Conservation (phyloP, 2,888 invertebrate species). For the Drosophila kuntzei region DNA sequence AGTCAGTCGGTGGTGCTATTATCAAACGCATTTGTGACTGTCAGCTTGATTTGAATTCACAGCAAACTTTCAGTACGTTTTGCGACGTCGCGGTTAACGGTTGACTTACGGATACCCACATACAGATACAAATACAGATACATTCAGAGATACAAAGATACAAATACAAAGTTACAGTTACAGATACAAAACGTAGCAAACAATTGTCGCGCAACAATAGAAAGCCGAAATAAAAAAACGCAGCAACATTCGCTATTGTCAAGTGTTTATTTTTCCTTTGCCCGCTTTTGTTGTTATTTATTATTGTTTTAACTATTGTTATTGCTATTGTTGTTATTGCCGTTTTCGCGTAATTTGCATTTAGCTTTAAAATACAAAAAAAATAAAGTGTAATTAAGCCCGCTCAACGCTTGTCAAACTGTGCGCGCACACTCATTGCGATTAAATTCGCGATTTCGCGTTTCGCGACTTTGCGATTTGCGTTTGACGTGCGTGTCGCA, state of each 20-base stretch:
- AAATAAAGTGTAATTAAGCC: constrained; percentile 43
- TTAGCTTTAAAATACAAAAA: constrained; percentile 24
- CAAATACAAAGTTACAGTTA: constrained; percentile 28
- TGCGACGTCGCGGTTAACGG: constrained; percentile 54
- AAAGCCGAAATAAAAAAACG: constrained; percentile 57
- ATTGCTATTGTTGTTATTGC: constrained; percentile 30
- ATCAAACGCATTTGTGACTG: constrained; percentile 55
- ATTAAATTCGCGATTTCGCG: constrained; percentile 45
- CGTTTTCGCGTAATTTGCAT: constrained; percentile 65
- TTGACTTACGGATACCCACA: constrained; percentile 28
- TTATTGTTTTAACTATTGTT: constrained; percentile 33
- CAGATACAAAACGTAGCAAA: constrained; percentile 25
- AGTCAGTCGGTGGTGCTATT: constrained; percentile 21
- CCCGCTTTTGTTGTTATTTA: constrained; percentile 13
- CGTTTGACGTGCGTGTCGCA: constrained; percentile 62
- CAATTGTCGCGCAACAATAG: constrained; percentile 64
- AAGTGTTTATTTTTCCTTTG: constrained; percentile 21
- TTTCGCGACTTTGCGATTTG: constrained; percentile 40
- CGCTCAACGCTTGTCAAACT: constrained; percentile 58
- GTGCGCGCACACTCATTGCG: constrained; percentile 25
- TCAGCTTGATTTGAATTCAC: constrained; percentile 56
- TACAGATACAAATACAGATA: constrained; percentile 25
- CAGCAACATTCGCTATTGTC: constrained; percentile 11
- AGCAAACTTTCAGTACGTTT: constrained; percentile 55
- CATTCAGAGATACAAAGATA: constrained; percentile 27